phyloP scores from a whole-genome alignment of 92 coral and sea anemone genomes.

The Porites cylindrica region DNA sequence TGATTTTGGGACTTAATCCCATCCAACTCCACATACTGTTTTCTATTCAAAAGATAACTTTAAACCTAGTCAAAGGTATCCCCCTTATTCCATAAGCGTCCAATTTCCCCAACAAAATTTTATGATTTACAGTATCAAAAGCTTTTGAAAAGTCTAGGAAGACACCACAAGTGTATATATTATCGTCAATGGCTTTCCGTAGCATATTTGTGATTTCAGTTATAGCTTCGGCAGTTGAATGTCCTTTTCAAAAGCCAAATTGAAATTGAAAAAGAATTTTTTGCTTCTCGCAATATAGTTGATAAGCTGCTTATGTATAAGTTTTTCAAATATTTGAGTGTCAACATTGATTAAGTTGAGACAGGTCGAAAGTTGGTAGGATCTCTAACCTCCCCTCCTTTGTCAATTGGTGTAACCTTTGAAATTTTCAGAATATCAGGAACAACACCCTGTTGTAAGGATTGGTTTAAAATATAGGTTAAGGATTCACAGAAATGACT shows the following conservation, averaged over 20 bases:
- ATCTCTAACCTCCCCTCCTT: constrained; percentile 18
- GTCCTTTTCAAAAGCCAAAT: too few relatives aligned
- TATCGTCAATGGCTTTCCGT: too few relatives aligned
- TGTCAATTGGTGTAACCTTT: constrained; percentile 57
- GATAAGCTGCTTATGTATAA: too few relatives aligned
- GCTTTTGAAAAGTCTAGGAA: constrained; percentile 27
- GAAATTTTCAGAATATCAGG: constrained; percentile 62
- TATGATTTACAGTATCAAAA: not conserved
- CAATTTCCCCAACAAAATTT: too few relatives aligned
- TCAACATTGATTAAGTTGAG: constrained; percentile 51
- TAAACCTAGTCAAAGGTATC: constrained; percentile 40
- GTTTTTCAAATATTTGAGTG: too few relatives aligned
- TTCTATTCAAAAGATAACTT: too few relatives aligned
- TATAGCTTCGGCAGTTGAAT: too few relatives aligned
- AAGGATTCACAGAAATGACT: constrained; percentile 11
- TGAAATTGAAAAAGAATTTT: too few relatives aligned
- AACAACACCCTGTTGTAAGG: constrained; percentile 36
- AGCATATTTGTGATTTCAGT: too few relatives aligned
- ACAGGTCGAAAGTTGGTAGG: constrained; percentile 40
- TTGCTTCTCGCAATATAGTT: too few relatives aligned
- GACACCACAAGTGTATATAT: too few relatives aligned
- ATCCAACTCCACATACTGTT: constrained; percentile 10
- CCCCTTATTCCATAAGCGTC: constrained; percentile 22
- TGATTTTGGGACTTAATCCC: not conserved
- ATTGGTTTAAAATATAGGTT: not conserved